Evolutionary conservation across 2,797 vertebrate genomes (phyloP).

Genomic region (Stomatorhinus walkeri): DNA sequence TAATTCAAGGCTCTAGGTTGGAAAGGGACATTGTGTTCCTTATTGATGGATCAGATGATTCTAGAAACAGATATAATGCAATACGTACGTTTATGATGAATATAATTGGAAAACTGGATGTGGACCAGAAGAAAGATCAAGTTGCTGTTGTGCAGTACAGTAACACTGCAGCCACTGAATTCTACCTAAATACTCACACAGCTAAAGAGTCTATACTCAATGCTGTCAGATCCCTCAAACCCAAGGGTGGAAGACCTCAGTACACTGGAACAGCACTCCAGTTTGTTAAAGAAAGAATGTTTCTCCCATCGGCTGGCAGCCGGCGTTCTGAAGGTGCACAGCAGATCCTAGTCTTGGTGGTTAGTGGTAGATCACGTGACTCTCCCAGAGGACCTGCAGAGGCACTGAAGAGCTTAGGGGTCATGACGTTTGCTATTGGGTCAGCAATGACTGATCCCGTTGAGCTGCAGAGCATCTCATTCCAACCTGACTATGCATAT

Average conservation of each 20-base stretch:
- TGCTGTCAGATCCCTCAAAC: conserved; percentile 47
- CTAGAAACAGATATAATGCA: conserved; percentile 50
- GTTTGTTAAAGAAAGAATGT: conserved; percentile 55
- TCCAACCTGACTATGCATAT: conserved; percentile 42
- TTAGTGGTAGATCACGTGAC: conserved; percentile 58
- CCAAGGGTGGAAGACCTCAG: conserved; percentile 57
- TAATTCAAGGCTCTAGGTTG: conserved; percentile 43
- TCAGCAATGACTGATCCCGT: conserved; percentile 46
- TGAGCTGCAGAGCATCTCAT: conserved; percentile 54
- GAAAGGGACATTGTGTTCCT: conserved; percentile 65
- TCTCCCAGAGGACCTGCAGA: conserved; percentile 53
- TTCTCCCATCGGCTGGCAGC: conserved; percentile 45
- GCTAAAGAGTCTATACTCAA: conserved; percentile 45
- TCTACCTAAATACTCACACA: conserved; percentile 51
- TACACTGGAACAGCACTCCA: conserved; percentile 58
- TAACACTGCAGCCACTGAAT: conserved; percentile 50
- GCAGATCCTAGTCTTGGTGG: conserved; percentile 56
- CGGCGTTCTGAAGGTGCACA: conserved; percentile 41
- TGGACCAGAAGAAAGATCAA: conserved; percentile 53
- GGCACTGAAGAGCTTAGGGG: conserved; percentile 49
- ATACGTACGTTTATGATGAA: conserved; percentile 54
- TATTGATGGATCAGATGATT: conserved; percentile 65
- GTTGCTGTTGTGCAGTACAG: conserved; percentile 64
- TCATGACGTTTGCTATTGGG: conserved; percentile 54
- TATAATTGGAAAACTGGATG: conserved; percentile 48